A percentile compares a stretch with the other conserved stretches of the same genome.
These are phyloP conservation scores for Drosophila rubida DNA, from an alignment of 2,888 invertebrate species.

Conservation along the genomic window DNA sequence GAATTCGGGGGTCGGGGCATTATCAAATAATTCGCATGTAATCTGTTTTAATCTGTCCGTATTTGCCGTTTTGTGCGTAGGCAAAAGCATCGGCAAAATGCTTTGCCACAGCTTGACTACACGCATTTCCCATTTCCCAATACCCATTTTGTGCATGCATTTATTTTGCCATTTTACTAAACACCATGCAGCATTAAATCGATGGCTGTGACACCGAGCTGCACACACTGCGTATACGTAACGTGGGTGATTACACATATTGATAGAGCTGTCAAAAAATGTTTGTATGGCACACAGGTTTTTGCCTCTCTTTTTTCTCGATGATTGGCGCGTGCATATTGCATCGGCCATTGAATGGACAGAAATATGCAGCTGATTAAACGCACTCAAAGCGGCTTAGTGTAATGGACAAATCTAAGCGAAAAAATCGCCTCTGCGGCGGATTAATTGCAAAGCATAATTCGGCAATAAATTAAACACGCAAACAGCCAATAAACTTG, in stretches of 20 bases:
- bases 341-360: constrained; percentile 1
- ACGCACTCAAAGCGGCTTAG: constrained; percentile 73
- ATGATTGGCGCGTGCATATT: no score
- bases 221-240: background rate
- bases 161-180: constrained; percentile 71
- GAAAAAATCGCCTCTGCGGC: constrained; percentile 37
- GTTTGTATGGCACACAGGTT: constrained; percentile 39
- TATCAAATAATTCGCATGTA: constrained; percentile 79
- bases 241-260: constrained; percentile 18
- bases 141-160: constrained; percentile 39
- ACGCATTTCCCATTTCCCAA: background rate
- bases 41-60: constrained; percentile 68
- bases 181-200: constrained; percentile 67
- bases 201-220: constrained; percentile 34
- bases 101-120: constrained; percentile 39
- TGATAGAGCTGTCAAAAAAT: constrained; percentile 65
- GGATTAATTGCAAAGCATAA: constrained; percentile 56
- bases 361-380: constrained; percentile 65
- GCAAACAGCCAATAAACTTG: background rate
- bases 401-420: constrained; percentile 60
- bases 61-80: constrained; percentile 7
- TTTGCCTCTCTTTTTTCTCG: constrained; percentile 12
- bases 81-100: constrained; percentile 46
- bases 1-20: constrained; percentile 49
- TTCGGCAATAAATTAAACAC: constrained; percentile 50